phyloP scores from a whole-genome alignment of 2,888 invertebrate genomes.

The Euproctis similis region DNA sequence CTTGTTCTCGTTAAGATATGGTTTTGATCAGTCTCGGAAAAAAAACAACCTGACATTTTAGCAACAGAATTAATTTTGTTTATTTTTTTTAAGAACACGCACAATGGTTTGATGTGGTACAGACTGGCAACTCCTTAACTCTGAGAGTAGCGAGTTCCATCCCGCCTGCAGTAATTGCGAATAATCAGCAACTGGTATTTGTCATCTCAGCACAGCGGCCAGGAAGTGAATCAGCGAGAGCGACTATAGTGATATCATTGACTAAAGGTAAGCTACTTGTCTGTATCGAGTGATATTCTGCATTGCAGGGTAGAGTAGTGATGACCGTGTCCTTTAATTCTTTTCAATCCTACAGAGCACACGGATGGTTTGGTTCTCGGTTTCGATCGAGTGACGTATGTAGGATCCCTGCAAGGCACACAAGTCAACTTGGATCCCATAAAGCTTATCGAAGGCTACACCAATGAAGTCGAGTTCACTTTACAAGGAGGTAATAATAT shows the following conservation, averaged over 20 bases:
- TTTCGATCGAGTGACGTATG: slow-evolving; percentile 25
- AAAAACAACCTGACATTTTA: too few relatives aligned
- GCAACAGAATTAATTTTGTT: neutral
- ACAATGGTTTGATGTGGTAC: slow-evolving; percentile 23
- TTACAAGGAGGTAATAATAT: slow-evolving; percentile 26
- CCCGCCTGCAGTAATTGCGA: slow-evolving; percentile 13
- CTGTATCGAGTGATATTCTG: too few relatives aligned
- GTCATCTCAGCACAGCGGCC: slow-evolving; percentile 14
- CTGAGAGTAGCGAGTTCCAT: slow-evolving; percentile 12
- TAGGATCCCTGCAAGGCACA: slow-evolving; percentile 23
- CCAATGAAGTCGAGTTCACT: slow-evolving; percentile 17
- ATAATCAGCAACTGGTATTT: slow-evolving; percentile 21
- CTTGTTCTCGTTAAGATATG: too few relatives aligned
- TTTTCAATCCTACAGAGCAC: slow-evolving; percentile 15
- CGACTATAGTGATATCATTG: slow-evolving; percentile 19
- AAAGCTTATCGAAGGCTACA: slow-evolving; percentile 25
- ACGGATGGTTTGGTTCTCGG: slow-evolving; percentile 10
- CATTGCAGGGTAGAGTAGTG: too few relatives aligned
- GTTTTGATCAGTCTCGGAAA: neutral
- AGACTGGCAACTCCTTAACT: slow-evolving; percentile 10
- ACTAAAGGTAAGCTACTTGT: slow-evolving; percentile 7
- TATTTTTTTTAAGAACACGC: slow-evolving; percentile 22
- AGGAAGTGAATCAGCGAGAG: slow-evolving; percentile 10
- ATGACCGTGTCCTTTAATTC: too few relatives aligned
- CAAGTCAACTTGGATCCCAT: slow-evolving; percentile 21